Evolutionary conservation across 23 tunicate species (phyloP).

Genomic region (Diplosoma virens): DNA sequence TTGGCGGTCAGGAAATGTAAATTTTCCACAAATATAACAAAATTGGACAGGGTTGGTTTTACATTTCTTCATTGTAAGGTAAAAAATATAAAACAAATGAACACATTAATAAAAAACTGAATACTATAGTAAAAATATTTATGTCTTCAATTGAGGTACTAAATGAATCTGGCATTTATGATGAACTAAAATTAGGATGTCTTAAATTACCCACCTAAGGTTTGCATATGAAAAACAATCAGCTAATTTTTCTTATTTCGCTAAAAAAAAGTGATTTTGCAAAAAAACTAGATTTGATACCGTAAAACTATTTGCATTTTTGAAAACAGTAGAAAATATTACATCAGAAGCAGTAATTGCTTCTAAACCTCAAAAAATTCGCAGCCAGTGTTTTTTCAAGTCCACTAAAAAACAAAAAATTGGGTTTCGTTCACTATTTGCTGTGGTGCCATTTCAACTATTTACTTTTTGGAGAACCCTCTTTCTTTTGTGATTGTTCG

Average conservation of each 20-base stretch:
- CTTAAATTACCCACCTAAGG: too few species aligned
- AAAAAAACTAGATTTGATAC: slow-evolving; percentile 5
- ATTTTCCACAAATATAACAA: slow-evolving; percentile 4
- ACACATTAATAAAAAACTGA: not conserved
- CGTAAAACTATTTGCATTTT: slow-evolving; percentile 1
- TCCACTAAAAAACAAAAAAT: too few species aligned
- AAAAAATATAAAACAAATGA: not conserved
- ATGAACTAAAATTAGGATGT: too few species aligned
- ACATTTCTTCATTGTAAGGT: not conserved
- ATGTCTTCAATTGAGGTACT: not conserved
- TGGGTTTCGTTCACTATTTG: too few species aligned
- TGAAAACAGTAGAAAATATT: not conserved
- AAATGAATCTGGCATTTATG: too few species aligned
- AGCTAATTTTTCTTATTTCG: too few species aligned
- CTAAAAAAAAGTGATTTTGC: too few species aligned
- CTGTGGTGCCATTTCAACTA: too few species aligned
- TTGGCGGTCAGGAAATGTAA: not conserved
- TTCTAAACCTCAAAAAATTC: not conserved
- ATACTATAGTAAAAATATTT: not conserved
- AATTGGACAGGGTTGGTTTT: not conserved
- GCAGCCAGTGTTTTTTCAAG: too few species aligned
- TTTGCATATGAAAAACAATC: too few species aligned
- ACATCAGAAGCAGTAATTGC: not conserved
- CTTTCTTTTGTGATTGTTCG: too few species aligned
- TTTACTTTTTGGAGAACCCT: too few species aligned